Base-by-base conservation (phyloP, 2,888 invertebrate genomes). In the Odontocolon sp. region DNA sequence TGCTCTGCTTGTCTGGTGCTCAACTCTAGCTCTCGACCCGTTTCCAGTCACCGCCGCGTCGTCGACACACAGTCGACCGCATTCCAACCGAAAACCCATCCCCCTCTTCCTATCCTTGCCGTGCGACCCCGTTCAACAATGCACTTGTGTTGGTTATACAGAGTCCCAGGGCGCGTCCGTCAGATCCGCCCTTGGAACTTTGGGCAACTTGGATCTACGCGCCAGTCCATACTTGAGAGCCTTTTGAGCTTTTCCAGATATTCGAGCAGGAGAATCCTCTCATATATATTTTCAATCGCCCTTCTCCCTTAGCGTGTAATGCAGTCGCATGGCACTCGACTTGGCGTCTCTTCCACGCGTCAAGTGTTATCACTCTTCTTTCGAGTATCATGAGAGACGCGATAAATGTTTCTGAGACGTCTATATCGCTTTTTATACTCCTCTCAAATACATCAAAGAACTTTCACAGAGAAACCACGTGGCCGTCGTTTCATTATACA, bases 31-130 rank as follows among this genome's bases (percentile, higher is more conserved):
- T 56, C 59, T 69, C 74, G 74, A 74, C 74, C 74, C 57, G 74
- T 63, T 74, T 74, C 56, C 74, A 69, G 68, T 11, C n/a, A 69
- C 63, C 64, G 68, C 68, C 47, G 74, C 68, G 68, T 36, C 26
- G 74, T 57, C 68, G 68, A 69, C 74, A 74, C 68, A 64, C 68
- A 69, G 74, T 74, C 74, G 68, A 69, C 74, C 74, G 74, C 74
- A 74, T 74, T 74, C 74, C 68, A 63, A 69, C 74, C 74, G 63
- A 74, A 74, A 74, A 74, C 64, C 57, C 50, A 57, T 57, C 47
- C 70, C 40, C 54, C 59, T 38, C 40, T 57, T 31, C 54, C 61
- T 28, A 18, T 21, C 54, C 26, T 64, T 28, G 64, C 59, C 52
- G 59, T 52, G 63, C 68, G 74, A 69, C 68, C 68, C 63, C 68